These are phyloP conservation scores for Eustalomyia histrio DNA, from an alignment of 2,888 invertebrate genomes.

Conservation along the genomic window DNA sequence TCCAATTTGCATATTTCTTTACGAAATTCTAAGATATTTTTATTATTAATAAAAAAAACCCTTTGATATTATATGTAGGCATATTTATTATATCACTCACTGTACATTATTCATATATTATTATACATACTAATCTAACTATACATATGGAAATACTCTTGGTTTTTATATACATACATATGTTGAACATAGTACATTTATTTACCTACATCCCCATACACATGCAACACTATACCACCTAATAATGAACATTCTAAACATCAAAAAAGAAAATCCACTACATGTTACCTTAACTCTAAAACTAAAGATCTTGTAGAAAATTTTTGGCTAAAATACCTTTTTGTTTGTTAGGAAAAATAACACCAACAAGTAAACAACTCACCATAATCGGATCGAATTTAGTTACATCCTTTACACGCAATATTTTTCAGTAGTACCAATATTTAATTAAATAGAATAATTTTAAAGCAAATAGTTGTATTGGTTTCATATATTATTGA, in stretches of 20 bases:
- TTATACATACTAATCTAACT: background rate
- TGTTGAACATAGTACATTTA: background rate
- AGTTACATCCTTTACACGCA: slow-evolving; percentile 29
- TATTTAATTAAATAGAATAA: slow-evolving; percentile 36
- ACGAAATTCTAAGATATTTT: too few species aligned
- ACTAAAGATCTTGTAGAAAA: background rate
- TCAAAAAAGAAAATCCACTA: slow-evolving; percentile 13
- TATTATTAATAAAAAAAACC: background rate
- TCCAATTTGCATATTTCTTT: too few species aligned
- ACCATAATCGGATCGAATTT: background rate
- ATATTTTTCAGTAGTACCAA: slow-evolving; percentile 19
- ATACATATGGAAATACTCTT: slow-evolving; percentile 1
- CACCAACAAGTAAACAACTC: background rate
- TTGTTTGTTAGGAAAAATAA: background rate
- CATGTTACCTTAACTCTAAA: slow-evolving; percentile 26
- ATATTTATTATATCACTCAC: slow-evolving; percentile 10
- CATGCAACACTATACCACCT: slow-evolving; percentile 41
- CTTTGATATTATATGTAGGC: slow-evolving; percentile 38
- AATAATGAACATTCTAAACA: slow-evolving; percentile 12
- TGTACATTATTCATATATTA: background rate
- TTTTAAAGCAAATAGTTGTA: slow-evolving; percentile 32
- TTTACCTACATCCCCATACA: slow-evolving; percentile 12
- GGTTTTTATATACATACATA: slow-evolving; percentile 8
- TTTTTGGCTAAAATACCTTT: background rate
- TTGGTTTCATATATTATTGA: slow-evolving; percentile 38